phyloP scores from a whole-genome alignment of 2,888 invertebrate genomes.

The Carterocephalus palaemon region DNA sequence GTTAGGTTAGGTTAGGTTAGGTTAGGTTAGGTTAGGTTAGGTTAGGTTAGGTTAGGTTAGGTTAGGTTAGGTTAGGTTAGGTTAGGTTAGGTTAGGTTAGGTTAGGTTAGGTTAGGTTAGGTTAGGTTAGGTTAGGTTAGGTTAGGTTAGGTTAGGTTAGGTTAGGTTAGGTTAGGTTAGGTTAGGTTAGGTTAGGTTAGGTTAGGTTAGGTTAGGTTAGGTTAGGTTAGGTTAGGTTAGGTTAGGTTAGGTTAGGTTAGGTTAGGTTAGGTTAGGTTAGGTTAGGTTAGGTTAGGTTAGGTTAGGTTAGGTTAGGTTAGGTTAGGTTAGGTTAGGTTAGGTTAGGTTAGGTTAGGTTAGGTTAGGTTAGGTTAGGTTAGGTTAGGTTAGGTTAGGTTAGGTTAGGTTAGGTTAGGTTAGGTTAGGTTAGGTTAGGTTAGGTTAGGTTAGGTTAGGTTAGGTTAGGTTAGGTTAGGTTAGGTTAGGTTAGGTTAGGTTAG shows the following conservation, averaged over 20 bases:
- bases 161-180: constrained; percentile 30
- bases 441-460: constrained; percentile 27
- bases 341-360: constrained; percentile 27
- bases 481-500: constrained; percentile 24
- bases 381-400: constrained; percentile 30
- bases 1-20: constrained; percentile 30
- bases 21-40: constrained; percentile 29
- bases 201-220: constrained; percentile 23
- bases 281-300: constrained; percentile 27
- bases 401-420: constrained; percentile 32
- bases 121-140: constrained; percentile 31
- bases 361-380: constrained; percentile 27
- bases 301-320: constrained; percentile 30
- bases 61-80: constrained; percentile 33
- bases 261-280: constrained; percentile 27
- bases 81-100: constrained; percentile 28
- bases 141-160: constrained; percentile 30
- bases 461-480: constrained; percentile 25
- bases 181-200: constrained; percentile 26
- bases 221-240: constrained; percentile 21
- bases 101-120: constrained; percentile 29
- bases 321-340: constrained; percentile 33
- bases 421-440: constrained; percentile 31
- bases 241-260: constrained; percentile 17
- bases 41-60: constrained; percentile 30